Conservation (phyloP, 2,113 vertebrate genomes). For the Nannobrachium achirus region DNA sequence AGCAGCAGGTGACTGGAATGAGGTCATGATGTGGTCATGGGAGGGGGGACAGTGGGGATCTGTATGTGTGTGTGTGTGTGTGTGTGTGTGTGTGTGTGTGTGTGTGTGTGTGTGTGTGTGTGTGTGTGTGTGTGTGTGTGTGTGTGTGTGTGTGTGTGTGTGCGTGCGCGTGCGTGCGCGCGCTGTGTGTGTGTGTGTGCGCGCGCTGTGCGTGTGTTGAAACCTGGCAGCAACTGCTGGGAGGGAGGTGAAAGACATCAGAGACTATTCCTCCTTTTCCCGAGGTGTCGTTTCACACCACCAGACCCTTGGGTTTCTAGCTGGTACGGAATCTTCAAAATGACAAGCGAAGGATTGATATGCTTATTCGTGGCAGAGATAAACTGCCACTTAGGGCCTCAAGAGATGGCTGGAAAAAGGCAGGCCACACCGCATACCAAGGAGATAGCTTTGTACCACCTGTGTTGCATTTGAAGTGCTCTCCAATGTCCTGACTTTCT, state of each 20-base stretch:
- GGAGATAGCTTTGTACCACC: slow-evolving; percentile 48
- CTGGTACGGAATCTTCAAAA: slow-evolving; percentile 48
- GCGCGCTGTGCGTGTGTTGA: slow-evolving; percentile 56
- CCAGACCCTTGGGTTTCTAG: slow-evolving; percentile 15
- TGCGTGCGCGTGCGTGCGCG: slow-evolving; percentile 22
- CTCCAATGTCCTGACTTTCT: slow-evolving; percentile 25
- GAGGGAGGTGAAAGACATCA: slow-evolving; percentile 78
- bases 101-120: slow-evolving; percentile 36
- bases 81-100: slow-evolving; percentile 38
- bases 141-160: slow-evolving; percentile 40
- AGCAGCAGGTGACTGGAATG: slow-evolving; percentile 83
- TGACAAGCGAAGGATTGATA: slow-evolving; percentile 67
- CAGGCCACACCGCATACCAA: slow-evolving; percentile 10
- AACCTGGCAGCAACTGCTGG: slow-evolving; percentile 78
- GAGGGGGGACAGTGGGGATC: slow-evolving; percentile 37
- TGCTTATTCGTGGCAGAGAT: slow-evolving; percentile 66
- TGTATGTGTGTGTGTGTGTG: slow-evolving; percentile 22
- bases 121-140: slow-evolving; percentile 19
- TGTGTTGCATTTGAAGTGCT: slow-evolving; percentile 58
- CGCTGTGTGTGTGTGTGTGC: slow-evolving; percentile 29
- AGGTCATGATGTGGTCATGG: slow-evolving; percentile 80
- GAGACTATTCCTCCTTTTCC: slow-evolving; percentile 43
- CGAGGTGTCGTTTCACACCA: slow-evolving; percentile 69
- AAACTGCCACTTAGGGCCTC: slow-evolving; percentile 51
- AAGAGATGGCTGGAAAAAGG: slow-evolving; percentile 32